A percentile compares a stretch with the other conserved stretches of the same genome.
Conservation (phyloP, 2,113 vertebrate genomes). For the Bothrops jararaca region DNA sequence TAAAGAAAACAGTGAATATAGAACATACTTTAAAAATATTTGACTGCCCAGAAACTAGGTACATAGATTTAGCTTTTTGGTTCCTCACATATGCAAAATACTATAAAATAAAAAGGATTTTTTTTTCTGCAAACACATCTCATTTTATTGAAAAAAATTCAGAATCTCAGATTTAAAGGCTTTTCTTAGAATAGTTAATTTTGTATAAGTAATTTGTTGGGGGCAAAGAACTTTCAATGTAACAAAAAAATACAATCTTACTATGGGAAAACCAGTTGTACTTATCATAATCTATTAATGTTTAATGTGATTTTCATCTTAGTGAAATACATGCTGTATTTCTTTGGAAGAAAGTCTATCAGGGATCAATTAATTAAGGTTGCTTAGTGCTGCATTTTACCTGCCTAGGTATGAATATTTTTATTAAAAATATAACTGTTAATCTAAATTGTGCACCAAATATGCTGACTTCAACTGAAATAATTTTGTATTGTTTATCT, state of each 20-base stretch:
- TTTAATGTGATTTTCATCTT: not conserved
- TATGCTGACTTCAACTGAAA: not conserved
- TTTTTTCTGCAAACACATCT: not conserved
- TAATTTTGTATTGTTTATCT: not conserved
- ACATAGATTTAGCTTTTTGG: not conserved
- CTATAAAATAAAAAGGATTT: not conserved
- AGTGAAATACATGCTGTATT: not conserved
- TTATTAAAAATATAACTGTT: not conserved
- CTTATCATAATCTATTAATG: not conserved
- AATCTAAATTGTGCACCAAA: not conserved
- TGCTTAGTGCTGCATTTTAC: not conserved
- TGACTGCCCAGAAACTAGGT: not conserved
- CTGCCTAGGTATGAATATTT: not conserved
- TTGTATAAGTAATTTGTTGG: not conserved
- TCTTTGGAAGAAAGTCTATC: not conserved
- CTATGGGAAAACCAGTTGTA: not conserved
- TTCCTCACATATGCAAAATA: not conserved
- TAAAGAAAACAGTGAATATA: not conserved
- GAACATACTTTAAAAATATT: not conserved
- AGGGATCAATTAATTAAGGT: not conserved
- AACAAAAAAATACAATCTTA: not conserved
- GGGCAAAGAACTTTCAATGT: not conserved
- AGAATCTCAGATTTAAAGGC: not conserved
- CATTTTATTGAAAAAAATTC: not conserved
- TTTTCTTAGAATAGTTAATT: not conserved